Conservation (phyloP, 2,797 vertebrate genomes). For the Eulemur albifrons region DNA sequence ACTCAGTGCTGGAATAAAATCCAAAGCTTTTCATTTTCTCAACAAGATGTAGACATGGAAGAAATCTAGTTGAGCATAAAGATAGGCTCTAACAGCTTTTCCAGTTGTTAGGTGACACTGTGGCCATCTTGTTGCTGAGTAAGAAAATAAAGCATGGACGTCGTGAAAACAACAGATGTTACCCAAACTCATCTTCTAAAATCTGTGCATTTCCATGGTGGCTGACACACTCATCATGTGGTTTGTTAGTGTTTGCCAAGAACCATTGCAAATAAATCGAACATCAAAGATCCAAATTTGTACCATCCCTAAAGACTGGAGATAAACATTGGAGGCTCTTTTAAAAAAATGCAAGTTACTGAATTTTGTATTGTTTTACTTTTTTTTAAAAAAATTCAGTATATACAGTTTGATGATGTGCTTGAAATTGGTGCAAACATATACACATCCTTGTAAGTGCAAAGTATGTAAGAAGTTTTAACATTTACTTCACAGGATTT, state of each 20-base stretch:
- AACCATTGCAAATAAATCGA: slow-evolving; percentile 78
- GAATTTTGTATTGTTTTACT: slow-evolving; percentile 80
- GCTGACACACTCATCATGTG: slow-evolving; percentile 78
- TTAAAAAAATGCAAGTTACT: slow-evolving; percentile 79
- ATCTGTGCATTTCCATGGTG: slow-evolving; percentile 80
- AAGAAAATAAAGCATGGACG: slow-evolving; percentile 74
- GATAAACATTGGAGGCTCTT: slow-evolving; percentile 79
- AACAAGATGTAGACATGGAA: slow-evolving; percentile 78
- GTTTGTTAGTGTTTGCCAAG: slow-evolving; percentile 80
- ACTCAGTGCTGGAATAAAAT: slow-evolving; percentile 71
- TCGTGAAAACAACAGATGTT: slow-evolving; percentile 76
- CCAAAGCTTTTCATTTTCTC: slow-evolving; percentile 80
- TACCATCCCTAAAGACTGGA: slow-evolving; percentile 74
- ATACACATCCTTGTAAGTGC: slow-evolving; percentile 80
- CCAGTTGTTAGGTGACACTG: slow-evolving; percentile 76
- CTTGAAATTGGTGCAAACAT: slow-evolving; percentile 84
- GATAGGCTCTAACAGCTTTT: slow-evolving; percentile 73
- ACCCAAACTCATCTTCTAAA: slow-evolving; percentile 78
- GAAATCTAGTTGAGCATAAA: slow-evolving; percentile 69
- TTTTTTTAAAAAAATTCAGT: slow-evolving; percentile 60
- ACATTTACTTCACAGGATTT: slow-evolving; percentile 76
- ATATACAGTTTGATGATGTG: slow-evolving; percentile 84
- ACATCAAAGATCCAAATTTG: slow-evolving; percentile 75
- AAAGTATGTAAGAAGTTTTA: slow-evolving; percentile 76
- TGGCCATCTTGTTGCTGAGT: slow-evolving; percentile 79